Base-by-base conservation (phyloP, 2,888 invertebrate species). In the Ennomos fuscantarius region DNA sequence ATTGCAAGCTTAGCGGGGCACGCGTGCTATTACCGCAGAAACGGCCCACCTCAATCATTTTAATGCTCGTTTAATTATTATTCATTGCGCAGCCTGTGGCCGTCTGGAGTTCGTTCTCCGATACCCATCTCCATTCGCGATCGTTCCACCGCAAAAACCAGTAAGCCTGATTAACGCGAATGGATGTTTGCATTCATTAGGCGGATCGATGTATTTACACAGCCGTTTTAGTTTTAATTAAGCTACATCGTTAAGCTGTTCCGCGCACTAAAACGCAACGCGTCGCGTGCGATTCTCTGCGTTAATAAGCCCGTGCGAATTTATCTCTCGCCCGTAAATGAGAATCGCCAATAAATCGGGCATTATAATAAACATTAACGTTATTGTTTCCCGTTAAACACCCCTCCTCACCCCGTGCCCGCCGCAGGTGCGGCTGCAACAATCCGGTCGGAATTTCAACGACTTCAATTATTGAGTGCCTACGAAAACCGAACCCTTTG, bases 381-480 rank as follows among this genome's bases (percentile, higher is more conserved):
- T 88, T 89, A 90, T 89, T 88, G 87, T 86, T 85, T 82, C 78
- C 80, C 84, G 81, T 84, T 87, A 85, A 86, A 79, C 79, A 72
- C 60, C 65, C 65, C 64, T 53, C 60, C 64, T 62, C 78, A 58
- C 12, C 47, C 48, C 13, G 6, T n/a, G 9, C 68, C 66, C 65
- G 54, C 63, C 65, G 63, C 86, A 86, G 86, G 86, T 86, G 82
- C 80, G 73, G 75, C 85, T 88, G 73, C 89, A 87, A 84, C 86
- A 86, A 87, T 89, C 84, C 85, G 81, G 76, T 78, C 75, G 87
- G 88, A 89, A 90, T 90, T 89, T 88, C 87, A 87, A 88, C 88
- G 87, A 90, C 88, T 90, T 89, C 87, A 87, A 90, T 91, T 89
- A 91, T 91, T 89, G 86, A 90, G 90, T 89, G 86, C 84, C 85